Conservation (phyloP, 2,888 invertebrate species). For the Campaea margaritaria region DNA sequence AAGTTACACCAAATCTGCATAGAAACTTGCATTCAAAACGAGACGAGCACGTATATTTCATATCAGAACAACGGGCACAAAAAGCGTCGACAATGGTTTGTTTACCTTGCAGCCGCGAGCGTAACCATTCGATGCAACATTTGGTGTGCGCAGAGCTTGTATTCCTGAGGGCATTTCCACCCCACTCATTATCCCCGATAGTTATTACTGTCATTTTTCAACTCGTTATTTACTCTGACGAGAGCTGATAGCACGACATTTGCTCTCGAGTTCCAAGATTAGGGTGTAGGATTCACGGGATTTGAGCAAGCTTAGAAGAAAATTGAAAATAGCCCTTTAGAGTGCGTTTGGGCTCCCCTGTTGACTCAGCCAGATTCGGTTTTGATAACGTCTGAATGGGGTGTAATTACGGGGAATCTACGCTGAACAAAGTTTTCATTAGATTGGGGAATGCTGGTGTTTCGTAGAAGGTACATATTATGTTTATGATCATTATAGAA, state of each 20-base stretch:
- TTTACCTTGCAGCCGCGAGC: slow-evolving; percentile 65
- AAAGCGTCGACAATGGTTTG: slow-evolving; percentile 57
- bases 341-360: slow-evolving; percentile 53
- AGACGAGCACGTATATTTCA: slow-evolving; percentile 43
- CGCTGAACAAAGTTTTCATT: slow-evolving; percentile 32
- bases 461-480: slow-evolving; percentile 1
- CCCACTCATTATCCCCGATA: slow-evolving; percentile 83
- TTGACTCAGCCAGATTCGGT: slow-evolving; percentile 50
- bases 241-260: slow-evolving; percentile 82
- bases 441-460: slow-evolving; percentile 24
- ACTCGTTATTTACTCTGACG: slow-evolving; percentile 84
- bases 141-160: slow-evolving; percentile 72
- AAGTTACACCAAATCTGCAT: slow-evolving; percentile 2
- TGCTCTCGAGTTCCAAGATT: slow-evolving; percentile 77
- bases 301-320: slow-evolving; percentile 69
- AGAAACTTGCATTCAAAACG: slow-evolving; percentile 35
- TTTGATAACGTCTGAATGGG: slow-evolving; percentile 47
- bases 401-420: slow-evolving; percentile 39
- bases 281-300: slow-evolving; percentile 73
- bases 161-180: slow-evolving; percentile 81
- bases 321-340: slow-evolving; percentile 80
- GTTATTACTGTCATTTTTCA: slow-evolving; percentile 86
- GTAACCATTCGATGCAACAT: slow-evolving; percentile 66
- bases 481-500: background rate
- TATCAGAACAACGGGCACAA: slow-evolving; percentile 45